Percentiles rank a stretch among this genome's conserved stretches.
Evolutionary conservation across 2,797 vertebrate species (phyloP).

Genomic region (Heliangelus exortis): DNA sequence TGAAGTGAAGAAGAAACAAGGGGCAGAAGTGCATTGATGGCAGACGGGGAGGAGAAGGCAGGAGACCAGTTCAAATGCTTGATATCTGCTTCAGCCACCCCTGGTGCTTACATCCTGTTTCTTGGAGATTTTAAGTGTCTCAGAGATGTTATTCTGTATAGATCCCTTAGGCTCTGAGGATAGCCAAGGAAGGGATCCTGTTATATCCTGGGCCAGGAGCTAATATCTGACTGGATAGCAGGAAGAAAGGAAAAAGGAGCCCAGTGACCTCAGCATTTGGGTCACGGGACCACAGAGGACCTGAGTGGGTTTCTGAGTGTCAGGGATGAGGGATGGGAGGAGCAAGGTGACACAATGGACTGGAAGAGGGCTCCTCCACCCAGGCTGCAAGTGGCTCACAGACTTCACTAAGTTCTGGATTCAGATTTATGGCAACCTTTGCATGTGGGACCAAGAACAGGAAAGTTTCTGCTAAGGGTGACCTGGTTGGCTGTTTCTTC

Average conservation of each 20-base stretch:
- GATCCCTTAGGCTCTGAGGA: background rate
- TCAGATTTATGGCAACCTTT: background rate
- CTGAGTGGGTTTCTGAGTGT: background rate
- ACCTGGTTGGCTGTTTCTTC: background rate
- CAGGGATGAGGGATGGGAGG: background rate
- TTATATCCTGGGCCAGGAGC: background rate
- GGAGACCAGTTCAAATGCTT: background rate
- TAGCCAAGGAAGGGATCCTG: background rate
- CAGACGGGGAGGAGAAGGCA: background rate
- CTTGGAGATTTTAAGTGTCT: background rate
- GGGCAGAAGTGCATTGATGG: background rate
- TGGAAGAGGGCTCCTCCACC: background rate
- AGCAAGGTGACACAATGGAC: background rate
- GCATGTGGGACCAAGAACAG: background rate
- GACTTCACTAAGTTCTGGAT: background rate
- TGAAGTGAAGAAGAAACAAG: background rate
- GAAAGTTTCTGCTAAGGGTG: background rate
- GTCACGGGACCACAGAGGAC: background rate
- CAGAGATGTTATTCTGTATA: background rate
- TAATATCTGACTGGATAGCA: background rate
- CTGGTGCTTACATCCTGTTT: background rate
- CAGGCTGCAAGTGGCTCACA: background rate
- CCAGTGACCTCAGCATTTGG: background rate
- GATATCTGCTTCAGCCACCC: background rate
- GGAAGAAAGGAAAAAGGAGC: background rate